Percentiles rank a stretch among this genome's conserved stretches.
Conservation (phyloP, 2,888 invertebrate species). For the Scrobipalpa costella region DNA sequence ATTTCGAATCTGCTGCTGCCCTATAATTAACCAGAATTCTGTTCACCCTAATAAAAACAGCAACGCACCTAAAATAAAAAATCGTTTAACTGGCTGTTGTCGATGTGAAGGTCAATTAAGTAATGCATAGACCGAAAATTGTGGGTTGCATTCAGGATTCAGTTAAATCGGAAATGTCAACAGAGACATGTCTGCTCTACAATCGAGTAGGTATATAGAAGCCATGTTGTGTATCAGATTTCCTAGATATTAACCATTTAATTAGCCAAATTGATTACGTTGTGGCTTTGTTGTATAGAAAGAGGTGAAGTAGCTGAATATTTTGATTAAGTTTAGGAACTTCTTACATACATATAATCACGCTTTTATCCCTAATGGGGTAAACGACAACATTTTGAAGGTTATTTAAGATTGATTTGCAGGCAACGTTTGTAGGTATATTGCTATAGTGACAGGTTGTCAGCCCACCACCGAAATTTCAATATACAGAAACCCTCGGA, state of each 20-base stretch:
- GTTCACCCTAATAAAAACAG: not conserved
- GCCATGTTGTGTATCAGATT: too few relatives aligned
- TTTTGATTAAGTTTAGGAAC: not conserved
- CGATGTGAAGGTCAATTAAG: constrained; percentile 49
- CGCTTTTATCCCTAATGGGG: too few relatives aligned
- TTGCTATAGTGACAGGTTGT: too few relatives aligned
- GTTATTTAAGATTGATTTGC: too few relatives aligned
- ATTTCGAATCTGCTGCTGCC: not conserved
- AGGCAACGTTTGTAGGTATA: too few relatives aligned
- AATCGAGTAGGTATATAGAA: constrained; percentile 1
- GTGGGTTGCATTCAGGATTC: constrained; percentile 12
- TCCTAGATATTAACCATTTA: not conserved
- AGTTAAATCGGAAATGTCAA: constrained; percentile 10
- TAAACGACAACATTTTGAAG: too few relatives aligned
- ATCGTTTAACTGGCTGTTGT: too few relatives aligned
- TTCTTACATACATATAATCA: too few relatives aligned
- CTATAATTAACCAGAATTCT: not conserved
- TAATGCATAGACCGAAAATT: constrained; percentile 39
- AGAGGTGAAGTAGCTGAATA: not conserved
- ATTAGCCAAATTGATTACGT: not conserved
- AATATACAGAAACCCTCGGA: too few relatives aligned
- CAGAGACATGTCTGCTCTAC: not conserved
- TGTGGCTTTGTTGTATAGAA: not conserved
- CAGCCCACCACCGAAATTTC: too few relatives aligned
- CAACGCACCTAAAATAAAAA: not conserved